Conservation (phyloP, 2,888 invertebrate genomes). For the Drosophila incognita region DNA sequence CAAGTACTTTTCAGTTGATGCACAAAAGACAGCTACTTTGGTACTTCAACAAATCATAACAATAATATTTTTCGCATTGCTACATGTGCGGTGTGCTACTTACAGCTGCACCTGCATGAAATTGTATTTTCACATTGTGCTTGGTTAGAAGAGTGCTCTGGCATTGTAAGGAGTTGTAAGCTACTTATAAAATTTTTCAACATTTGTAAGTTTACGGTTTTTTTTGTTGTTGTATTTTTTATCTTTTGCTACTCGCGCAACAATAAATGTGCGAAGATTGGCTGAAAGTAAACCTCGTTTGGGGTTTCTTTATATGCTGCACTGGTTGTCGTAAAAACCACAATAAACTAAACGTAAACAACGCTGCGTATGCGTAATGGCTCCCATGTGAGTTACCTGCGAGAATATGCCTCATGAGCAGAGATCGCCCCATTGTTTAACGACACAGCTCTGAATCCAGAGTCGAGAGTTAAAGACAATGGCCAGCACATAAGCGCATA, state of each 20-base stretch:
- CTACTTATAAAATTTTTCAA: slow-evolving; percentile 5
- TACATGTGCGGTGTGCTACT: not conserved
- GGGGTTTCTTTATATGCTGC: slow-evolving; percentile 63
- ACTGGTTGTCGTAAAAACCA: slow-evolving; percentile 73
- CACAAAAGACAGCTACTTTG: slow-evolving; percentile 1
- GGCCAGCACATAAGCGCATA: not conserved
- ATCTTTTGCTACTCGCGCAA: slow-evolving; percentile 40
- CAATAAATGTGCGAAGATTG: slow-evolving; percentile 62
- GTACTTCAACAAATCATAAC: not conserved
- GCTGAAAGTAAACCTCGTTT: slow-evolving; percentile 26
- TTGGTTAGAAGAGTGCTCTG: not conserved
- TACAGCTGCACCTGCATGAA: not conserved
- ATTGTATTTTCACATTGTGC: not conserved
- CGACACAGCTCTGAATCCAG: slow-evolving; percentile 29
- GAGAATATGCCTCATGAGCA: slow-evolving; percentile 15
- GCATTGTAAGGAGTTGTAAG: slow-evolving; percentile 4
- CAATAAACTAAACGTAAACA: slow-evolving; percentile 76
- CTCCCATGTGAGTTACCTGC: slow-evolving; percentile 63
- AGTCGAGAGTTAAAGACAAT: slow-evolving; percentile 23
- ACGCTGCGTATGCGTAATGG: slow-evolving; percentile 71
- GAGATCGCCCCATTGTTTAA: slow-evolving; percentile 32
- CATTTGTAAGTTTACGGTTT: slow-evolving; percentile 21
- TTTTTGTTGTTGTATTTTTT: not conserved
- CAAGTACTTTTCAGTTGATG: not conserved
- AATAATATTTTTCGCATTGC: slow-evolving; percentile 26